These are phyloP conservation scores for Yponomeuta evonymella DNA, from an alignment of 2,888 invertebrate species.

Conservation along the genomic window DNA sequence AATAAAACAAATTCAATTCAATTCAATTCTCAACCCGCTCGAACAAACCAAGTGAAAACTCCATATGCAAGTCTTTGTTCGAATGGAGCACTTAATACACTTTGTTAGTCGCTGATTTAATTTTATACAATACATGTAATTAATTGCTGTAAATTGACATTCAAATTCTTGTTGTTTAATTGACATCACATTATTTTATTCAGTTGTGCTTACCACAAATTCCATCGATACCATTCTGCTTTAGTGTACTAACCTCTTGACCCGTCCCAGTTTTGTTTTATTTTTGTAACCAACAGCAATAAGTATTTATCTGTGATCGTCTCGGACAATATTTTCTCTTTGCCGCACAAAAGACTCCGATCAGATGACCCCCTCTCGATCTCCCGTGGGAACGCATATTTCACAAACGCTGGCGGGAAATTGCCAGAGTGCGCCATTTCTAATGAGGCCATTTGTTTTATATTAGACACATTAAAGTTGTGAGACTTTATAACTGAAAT, in stretches of 20 bases:
- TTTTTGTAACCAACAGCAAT: constrained; percentile 15
- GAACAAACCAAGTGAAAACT: constrained; percentile 22
- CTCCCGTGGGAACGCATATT: constrained; percentile 46
- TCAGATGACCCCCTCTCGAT: constrained; percentile 51
- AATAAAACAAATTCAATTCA: too few species aligned
- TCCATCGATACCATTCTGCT: constrained; percentile 6
- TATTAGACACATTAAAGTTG: constrained; percentile 8
- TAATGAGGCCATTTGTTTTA: constrained; percentile 15
- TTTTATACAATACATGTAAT: constrained; percentile 28
- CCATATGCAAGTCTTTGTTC: constrained; percentile 26
- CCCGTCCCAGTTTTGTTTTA: constrained; percentile 15
- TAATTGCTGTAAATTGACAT: not conserved
- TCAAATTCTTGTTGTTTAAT: too few species aligned
- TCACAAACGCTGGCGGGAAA: constrained; percentile 35
- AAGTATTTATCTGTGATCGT: constrained; percentile 19
- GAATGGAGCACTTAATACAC: constrained; percentile 24
- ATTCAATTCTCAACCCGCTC: constrained; percentile 25
- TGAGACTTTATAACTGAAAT: not conserved
- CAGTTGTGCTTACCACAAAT: not conserved
- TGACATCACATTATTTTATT: not conserved
- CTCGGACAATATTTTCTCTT: constrained; percentile 59
- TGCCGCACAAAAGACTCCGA: constrained; percentile 50
- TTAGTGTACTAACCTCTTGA: not conserved
- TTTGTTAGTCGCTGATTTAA: constrained; percentile 33
- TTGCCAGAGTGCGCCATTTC: constrained; percentile 23